phyloP scores from a whole-genome alignment of 2,888 invertebrate species.

The Synergus itoensis region DNA sequence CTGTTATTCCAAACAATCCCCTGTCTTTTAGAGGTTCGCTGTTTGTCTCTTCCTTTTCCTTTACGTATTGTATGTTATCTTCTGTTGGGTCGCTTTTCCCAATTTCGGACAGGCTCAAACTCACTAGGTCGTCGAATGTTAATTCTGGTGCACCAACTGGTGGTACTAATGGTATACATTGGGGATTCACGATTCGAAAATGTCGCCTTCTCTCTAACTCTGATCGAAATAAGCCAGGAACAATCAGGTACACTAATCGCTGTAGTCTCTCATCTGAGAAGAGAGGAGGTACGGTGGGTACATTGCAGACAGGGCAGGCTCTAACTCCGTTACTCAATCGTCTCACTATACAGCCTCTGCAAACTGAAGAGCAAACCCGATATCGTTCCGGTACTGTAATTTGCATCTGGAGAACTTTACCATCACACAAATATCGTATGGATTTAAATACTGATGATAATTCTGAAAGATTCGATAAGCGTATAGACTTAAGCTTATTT shows the following conservation, averaged over 20 bases:
- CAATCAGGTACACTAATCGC: constrained; percentile 69
- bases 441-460: neutral
- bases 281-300: constrained; percentile 63
- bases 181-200: constrained; percentile 69
- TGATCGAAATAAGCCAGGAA: constrained; percentile 71
- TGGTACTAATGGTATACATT: constrained; percentile 63
- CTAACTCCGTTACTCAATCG: constrained; percentile 67
- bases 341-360: constrained; percentile 72
- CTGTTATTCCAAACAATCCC: constrained; percentile 60
- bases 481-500: neutral
- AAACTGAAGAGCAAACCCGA: constrained; percentile 62
- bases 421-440: neutral
- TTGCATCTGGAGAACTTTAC: neutral
- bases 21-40: constrained; percentile 7
- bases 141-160: constrained; percentile 68
- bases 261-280: constrained; percentile 68
- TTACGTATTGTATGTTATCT: constrained; percentile 59
- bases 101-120: constrained; percentile 68
- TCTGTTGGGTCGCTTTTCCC: constrained; percentile 39
- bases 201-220: constrained; percentile 70
- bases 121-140: constrained; percentile 69
- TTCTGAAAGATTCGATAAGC: neutral
- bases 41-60: constrained; percentile 56
- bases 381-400: constrained; percentile 7
- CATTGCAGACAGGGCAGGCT: constrained; percentile 69